phyloP scores from a whole-genome alignment of 1,140 invertebrate genomes.

The Metaphire vulgaris region DNA sequence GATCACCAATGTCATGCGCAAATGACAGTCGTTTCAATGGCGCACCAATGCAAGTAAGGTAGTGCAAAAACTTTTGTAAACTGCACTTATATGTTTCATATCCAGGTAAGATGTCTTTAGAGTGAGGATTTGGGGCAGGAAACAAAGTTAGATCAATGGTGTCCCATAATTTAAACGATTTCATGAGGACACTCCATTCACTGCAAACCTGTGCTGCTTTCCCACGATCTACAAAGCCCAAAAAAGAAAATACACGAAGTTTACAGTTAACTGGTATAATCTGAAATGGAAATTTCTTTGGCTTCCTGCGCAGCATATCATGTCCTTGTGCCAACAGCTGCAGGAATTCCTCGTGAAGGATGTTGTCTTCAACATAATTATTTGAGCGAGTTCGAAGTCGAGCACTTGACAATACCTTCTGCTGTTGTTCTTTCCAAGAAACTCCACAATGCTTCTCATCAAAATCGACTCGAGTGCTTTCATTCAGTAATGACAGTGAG shows the following conservation, averaged over 20 bases:
- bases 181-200: slow-evolving; percentile 36
- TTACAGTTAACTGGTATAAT: slow-evolving; percentile 41
- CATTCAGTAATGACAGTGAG: not conserved
- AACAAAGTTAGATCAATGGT: slow-evolving; percentile 39
- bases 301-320: not conserved
- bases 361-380: not conserved
- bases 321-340: not conserved
- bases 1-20: slow-evolving; percentile 44
- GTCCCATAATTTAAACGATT: slow-evolving; percentile 40
- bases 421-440: not conserved
- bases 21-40: slow-evolving; percentile 39
- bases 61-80: slow-evolving; percentile 36
- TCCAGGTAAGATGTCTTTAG: slow-evolving; percentile 33
- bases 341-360: not conserved
- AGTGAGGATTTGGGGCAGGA: slow-evolving; percentile 30
- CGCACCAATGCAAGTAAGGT: slow-evolving; percentile 35
- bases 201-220: slow-evolving; percentile 35
- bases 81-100: slow-evolving; percentile 40
- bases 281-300: slow-evolving; percentile 39
- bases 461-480: not conserved
- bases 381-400: not conserved
- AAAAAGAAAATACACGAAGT: slow-evolving; percentile 43
- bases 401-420: not conserved
- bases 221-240: slow-evolving; percentile 40
- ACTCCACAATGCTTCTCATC: not conserved